Conservation (phyloP, 2,888 invertebrate species). For the Thecophora atra region DNA sequence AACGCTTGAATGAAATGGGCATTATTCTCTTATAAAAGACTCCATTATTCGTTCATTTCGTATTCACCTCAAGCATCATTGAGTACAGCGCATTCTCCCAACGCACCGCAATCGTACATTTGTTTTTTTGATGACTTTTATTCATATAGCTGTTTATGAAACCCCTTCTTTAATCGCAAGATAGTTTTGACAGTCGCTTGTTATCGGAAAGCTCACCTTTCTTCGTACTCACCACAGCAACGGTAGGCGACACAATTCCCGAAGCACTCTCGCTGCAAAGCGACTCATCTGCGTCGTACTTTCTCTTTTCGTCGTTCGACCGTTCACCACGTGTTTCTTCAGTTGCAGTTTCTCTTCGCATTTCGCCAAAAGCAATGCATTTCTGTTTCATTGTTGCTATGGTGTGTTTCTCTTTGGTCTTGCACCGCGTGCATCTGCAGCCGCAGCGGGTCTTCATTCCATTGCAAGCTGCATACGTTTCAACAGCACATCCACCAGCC, state of each 20-base stretch:
- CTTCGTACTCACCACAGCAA: background rate
- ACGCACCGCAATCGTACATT: too few relatives aligned
- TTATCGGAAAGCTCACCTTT: background rate
- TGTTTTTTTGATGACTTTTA: too few relatives aligned
- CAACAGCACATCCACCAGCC: constrained; percentile 19
- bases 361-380: background rate
- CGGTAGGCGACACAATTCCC: background rate
- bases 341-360: background rate
- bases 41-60: too few relatives aligned
- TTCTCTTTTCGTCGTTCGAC: background rate
- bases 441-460: constrained; percentile 24
- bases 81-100: too few relatives aligned
- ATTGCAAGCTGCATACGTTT: constrained; percentile 23
- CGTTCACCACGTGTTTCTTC: background rate
- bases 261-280: background rate
- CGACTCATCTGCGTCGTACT: background rate
- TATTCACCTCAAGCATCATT: too few relatives aligned
- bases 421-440: constrained; percentile 12
- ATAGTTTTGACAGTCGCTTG: too few relatives aligned
- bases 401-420: constrained; percentile 9
- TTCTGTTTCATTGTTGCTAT: background rate
- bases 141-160: too few relatives aligned
- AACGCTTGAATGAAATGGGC: too few relatives aligned
- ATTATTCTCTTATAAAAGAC: too few relatives aligned
- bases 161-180: too few relatives aligned